Evolutionary conservation across 2,888 invertebrate species (phyloP), one percentile per base, ranked within the genome.

Genomic region (Hemistola chrysoprasaria): DNA sequence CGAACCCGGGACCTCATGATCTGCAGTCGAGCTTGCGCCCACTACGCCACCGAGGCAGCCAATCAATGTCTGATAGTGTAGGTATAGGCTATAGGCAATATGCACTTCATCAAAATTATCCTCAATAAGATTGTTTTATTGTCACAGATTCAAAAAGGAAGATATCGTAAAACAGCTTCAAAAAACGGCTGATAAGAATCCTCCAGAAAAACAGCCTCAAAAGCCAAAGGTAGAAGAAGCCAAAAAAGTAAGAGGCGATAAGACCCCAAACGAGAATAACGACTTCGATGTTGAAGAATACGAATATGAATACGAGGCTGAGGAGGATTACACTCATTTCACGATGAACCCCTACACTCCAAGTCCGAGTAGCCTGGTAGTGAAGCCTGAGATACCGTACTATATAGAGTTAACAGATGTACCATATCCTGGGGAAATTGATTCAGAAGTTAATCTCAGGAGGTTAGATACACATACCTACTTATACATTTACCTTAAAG

Each of bases 361-460:
- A n/a, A n/a, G n/a, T n/a, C n/a, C n/a, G n/a, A n/a, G 57, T 8
- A 74, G 70, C 36, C 7, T 59, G 0, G 38, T 59, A 0, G 60
- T 65, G 4, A 71, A 65, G 33, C 65, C 70, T 0, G 64, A 68
- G 21, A 75, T 45, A 31, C 78, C 70, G 0, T 83, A 40, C 48
- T 86, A 79, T 35, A 49, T 87, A 43, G 67, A 83, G 1, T 48
- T 85, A 0, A 81, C 83, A 4, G 85, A 88, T 46, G 79, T 86
- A 0, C 73, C 69, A 1, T 84, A 85, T 42, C 83, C 83, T 1
- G 82, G 68, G 9, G 87, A 88, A 55, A 59, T 68, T 5, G 74
- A 75, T 48, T 88, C 87, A 0, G 67, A 65, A 8, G 83, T 65
- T 49, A 70, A 88, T 56, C 59, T 87, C 11, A 80, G 72, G 56